Evolutionary conservation across 2,888 invertebrate species (phyloP).

Genomic region (Folsomia manolachei): DNA sequence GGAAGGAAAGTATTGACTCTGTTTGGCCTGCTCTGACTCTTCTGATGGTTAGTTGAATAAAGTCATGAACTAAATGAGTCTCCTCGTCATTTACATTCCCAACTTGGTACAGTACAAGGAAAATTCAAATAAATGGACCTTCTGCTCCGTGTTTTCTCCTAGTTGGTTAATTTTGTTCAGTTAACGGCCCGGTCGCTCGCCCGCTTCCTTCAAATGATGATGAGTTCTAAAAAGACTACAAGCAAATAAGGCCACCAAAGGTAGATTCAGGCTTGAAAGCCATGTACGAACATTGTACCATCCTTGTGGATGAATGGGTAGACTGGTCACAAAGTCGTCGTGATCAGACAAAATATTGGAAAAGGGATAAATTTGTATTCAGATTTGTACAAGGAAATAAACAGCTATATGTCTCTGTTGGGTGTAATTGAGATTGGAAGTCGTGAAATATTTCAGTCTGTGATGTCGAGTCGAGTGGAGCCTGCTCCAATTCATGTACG

Average conservation of each 20-base stretch:
- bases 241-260: too few species aligned
- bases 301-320: too few species aligned
- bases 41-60: not conserved
- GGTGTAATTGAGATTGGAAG: not conserved
- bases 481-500: not conserved
- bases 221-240: not conserved
- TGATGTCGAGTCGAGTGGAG: not conserved
- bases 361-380: slow-evolving; percentile 1
- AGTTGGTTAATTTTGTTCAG: not conserved
- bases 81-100: not conserved
- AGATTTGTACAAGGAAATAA: not conserved
- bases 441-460: not conserved
- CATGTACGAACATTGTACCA: too few species aligned
- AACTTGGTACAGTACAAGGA: not conserved
- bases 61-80: not conserved
- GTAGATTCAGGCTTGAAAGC: not conserved
- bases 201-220: not conserved
- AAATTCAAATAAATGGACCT: not conserved
- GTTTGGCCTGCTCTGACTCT: too few species aligned
- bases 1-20: not conserved
- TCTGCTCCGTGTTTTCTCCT: not conserved
- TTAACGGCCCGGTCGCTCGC: not conserved
- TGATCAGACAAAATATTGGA: too few species aligned
- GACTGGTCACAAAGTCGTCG: too few species aligned
- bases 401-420: not conserved